These are phyloP conservation scores for Paramuricea clavata DNA, from an alignment of 92 coral and sea anemone genomes.

Conservation along the genomic window DNA sequence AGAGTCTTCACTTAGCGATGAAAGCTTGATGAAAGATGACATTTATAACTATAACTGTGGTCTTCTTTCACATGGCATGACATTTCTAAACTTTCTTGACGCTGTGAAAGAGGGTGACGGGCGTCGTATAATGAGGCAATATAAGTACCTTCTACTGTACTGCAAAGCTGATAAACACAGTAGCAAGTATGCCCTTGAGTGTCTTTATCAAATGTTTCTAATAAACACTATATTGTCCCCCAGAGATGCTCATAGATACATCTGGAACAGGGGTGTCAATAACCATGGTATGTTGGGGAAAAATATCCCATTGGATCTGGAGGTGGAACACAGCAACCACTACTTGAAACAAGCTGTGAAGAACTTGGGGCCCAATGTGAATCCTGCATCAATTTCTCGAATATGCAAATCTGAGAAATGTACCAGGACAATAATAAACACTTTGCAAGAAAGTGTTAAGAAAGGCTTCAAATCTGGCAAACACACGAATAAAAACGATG, in stretches of 20 bases:
- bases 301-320: slow-evolving; percentile 75
- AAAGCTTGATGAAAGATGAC: slow-evolving; percentile 53
- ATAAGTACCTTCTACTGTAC: slow-evolving; percentile 63
- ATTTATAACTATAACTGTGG: slow-evolving; percentile 68
- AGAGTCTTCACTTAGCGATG: neutral
- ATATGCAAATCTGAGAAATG: slow-evolving; percentile 71
- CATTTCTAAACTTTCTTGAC: slow-evolving; percentile 69
- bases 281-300: slow-evolving; percentile 62
- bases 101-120: slow-evolving; percentile 76
- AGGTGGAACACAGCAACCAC: slow-evolving; percentile 74
- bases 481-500: slow-evolving; percentile 47
- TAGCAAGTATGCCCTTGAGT: slow-evolving; percentile 73
- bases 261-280: slow-evolving; percentile 75
- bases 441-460: slow-evolving; percentile 51
- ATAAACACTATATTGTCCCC: slow-evolving; percentile 57
- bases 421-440: slow-evolving; percentile 40
- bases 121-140: slow-evolving; percentile 68
- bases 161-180: slow-evolving; percentile 74
- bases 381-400: slow-evolving; percentile 58
- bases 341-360: slow-evolving; percentile 73
- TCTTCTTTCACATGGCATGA: slow-evolving; percentile 64
- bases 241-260: slow-evolving; percentile 65
- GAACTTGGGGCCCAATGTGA: slow-evolving; percentile 77
- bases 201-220: slow-evolving; percentile 74
- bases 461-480: slow-evolving; percentile 54